Evolutionary conservation across 2,113 vertebrate genomes (phyloP), one percentile per base, ranked within the genome.

Genomic region (Eidolon helvum): DNA sequence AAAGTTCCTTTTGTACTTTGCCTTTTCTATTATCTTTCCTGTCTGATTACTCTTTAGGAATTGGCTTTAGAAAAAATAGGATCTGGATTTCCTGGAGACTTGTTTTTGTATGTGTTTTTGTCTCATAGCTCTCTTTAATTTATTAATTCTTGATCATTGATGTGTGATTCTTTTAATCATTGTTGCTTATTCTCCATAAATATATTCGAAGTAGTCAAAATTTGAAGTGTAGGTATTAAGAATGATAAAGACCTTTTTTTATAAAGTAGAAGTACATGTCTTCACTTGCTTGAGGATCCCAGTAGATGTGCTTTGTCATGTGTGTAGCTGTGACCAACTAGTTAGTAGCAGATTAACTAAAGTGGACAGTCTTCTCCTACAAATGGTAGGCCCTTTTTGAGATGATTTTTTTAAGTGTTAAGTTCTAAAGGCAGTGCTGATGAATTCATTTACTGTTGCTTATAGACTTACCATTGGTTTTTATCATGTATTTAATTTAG

Each of bases 11-110:
- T 83, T 68, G 33, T 92, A 50, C n/a, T 61, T 69, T 82, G 40
- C 38, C 40, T 77, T 75, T 94, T 53, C 59, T 78, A 0, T 40
- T 90, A 48, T 79, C 89, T 95, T 92, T 90, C 61, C 86, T 91
- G 38, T 84, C 93, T 79, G 63, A 61, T 90, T 83, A 77, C 22
- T 74, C 30, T 83, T 82, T 8, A 69, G 40, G 74, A 80, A 50
- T 84, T 97, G 40, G 18, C 33, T 89, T 74, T 66, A 77, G 26
- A 59, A 66, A 50, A 57, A 74, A 45, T 68, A 30, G n/a, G 2
- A 22, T 72, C 33, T 57, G 33, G 21, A 82, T 91, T 91, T 92
- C 79, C 69, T 72, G 33, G 59, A 35, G 38, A 75, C 63, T 79
- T 88, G 33, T 40, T 66, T 86, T 63, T 91, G 1, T 35, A 5